Percentiles rank a stretch among this genome's conserved stretches.
Evolutionary conservation across 2,797 vertebrate species (phyloP).

Genomic region (Avahi laniger): DNA sequence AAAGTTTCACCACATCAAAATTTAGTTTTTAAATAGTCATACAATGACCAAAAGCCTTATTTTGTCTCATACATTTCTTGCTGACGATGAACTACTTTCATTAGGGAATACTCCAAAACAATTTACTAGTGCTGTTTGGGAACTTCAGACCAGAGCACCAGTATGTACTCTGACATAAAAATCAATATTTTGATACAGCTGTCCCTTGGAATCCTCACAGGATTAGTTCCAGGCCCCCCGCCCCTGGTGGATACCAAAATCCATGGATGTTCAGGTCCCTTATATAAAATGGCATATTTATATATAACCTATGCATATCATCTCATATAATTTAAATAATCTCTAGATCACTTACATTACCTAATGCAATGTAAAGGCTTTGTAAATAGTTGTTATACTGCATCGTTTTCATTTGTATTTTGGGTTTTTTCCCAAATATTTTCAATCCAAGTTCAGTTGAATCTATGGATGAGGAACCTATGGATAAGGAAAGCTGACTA

Average conservation of each 20-base stretch:
- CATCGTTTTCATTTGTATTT: neutral
- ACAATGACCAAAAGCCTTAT: neutral
- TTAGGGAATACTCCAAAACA: neutral
- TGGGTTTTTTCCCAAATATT: neutral
- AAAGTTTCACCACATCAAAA: neutral
- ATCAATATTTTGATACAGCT: neutral
- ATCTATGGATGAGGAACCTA: neutral
- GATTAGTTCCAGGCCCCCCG: neutral
- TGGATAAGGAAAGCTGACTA: neutral
- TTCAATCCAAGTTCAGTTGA: neutral
- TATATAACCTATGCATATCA: too few species aligned
- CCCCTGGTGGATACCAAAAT: neutral
- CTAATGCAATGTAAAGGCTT: neutral
- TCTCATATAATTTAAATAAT: neutral
- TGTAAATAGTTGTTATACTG: neutral
- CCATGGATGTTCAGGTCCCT: neutral
- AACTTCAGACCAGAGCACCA: neutral
- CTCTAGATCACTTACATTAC: neutral
- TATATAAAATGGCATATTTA: neutral
- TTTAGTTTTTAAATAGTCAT: neutral
- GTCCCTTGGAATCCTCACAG: neutral
- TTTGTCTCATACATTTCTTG: neutral
- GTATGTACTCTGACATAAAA: neutral
- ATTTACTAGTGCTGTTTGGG: neutral
- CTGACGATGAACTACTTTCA: neutral